Base-by-base conservation (phyloP, 2,888 invertebrate genomes). In the Hylaea fasciaria region DNA sequence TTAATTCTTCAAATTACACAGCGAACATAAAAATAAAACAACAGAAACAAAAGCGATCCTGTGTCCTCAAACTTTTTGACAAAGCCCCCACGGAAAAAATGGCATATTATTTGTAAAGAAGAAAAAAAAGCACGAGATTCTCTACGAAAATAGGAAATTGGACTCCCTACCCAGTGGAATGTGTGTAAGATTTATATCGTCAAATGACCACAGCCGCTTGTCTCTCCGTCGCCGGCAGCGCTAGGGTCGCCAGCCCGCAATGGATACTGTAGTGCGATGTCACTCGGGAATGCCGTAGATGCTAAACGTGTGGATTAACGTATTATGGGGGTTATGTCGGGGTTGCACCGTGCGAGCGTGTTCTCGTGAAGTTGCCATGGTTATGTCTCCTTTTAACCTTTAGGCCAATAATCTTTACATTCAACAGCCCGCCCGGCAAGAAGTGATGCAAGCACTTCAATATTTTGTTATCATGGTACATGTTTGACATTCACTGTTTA, bases 141-240 rank as follows among this genome's bases (percentile, higher is more conserved):
- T 56, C 44, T 57, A 50, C 45, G 29, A 17, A 53, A 22, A 52
- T 52, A 58, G 43, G n/a, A 46, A 58, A 50, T 43, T 28, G 13
- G 29, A 22, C 32, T 14, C 47, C 57, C 57, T 62, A 62, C 57
- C 57, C 62, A 14, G 51, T 35, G 22, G 22, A 39, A 29, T 44
- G 35, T 56, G 41, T 40, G 45, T 13, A 40, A n/a, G 52, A 11
- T 40, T 14, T 13, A n/a, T 39, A 70, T 72, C 83, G 78, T 82
- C 85, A 83, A 84, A 72, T 76, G 80, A 72, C 76, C 83, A 83
- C 69, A 62, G 51, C 58, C 50, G 50, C 60, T 46, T 7, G 13
- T 16, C 50, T 32, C 47, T 35, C 35, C 60, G 44, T 51, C 65
- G 54, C 43, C 69, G 66, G 64, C 68, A 70, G 62, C 2, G 22